Percentiles rank a stretch among this genome's conserved stretches.
Conservation (phyloP, 2,888 invertebrate species). For the Dorcus parallelipipedus region DNA sequence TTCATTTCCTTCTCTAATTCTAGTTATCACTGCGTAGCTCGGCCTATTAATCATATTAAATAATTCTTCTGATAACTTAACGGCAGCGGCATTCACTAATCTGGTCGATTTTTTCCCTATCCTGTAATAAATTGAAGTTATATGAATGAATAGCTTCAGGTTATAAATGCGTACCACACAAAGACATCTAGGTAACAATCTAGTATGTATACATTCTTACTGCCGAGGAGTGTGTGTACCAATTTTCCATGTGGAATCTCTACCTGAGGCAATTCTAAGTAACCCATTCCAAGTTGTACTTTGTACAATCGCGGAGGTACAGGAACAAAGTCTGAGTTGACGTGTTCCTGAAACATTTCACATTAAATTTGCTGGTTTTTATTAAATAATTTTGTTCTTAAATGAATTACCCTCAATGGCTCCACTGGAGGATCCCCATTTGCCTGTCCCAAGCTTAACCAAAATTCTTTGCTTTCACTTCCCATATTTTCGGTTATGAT, state of each 20-base stretch:
- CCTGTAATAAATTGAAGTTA: slow-evolving; percentile 52
- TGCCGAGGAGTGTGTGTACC: slow-evolving; percentile 73
- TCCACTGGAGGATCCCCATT: slow-evolving; percentile 53
- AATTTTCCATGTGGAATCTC: slow-evolving; percentile 74
- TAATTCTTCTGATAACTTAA: slow-evolving; percentile 94
- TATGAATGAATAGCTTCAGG: neutral
- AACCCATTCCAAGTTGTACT: slow-evolving; percentile 97
- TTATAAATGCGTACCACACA: slow-evolving; percentile 67
- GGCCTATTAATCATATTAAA: slow-evolving; percentile 92
- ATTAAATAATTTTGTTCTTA: no score
- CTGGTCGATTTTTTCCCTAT: slow-evolving; percentile 97
- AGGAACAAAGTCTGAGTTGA: slow-evolving; percentile 63
- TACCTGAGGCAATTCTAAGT: slow-evolving; percentile 94
- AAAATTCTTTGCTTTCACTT: slow-evolving; percentile 81
- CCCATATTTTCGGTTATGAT: slow-evolving; percentile 80
- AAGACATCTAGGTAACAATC: slow-evolving; percentile 93
- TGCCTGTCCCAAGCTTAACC: slow-evolving; percentile 65
- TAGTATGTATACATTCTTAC: slow-evolving; percentile 92
- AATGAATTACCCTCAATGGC: slow-evolving; percentile 45
- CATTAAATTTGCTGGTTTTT: no score
- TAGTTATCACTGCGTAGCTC: slow-evolving; percentile 80
- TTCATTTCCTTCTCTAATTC: slow-evolving; percentile 90
- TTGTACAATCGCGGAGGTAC: slow-evolving; percentile 79
- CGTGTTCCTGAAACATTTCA: slow-evolving; percentile 61
- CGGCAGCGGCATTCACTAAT: slow-evolving; percentile 90